A percentile compares a stretch with the other conserved stretches of the same genome.
phyloP scores from a whole-genome alignment of 1,140 invertebrate species.

The Lethocerus indicus region DNA sequence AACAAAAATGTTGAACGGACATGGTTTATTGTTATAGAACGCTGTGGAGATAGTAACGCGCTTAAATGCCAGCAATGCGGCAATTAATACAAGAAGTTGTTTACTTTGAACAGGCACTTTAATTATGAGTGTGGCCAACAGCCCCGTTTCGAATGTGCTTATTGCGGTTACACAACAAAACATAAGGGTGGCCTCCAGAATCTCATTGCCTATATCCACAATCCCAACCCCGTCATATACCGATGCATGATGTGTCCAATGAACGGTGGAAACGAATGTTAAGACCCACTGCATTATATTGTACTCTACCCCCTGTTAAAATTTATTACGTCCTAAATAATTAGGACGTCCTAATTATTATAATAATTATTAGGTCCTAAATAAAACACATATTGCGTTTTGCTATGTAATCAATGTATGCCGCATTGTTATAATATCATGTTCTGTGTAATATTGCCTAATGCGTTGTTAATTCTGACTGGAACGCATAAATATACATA shows the following conservation, averaged over 20 bases:
- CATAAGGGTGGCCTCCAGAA: conserved; percentile 19
- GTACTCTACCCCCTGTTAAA: no score
- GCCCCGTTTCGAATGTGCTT: conserved; percentile 15
- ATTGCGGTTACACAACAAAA: conserved; percentile 21
- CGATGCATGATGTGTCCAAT: not conserved
- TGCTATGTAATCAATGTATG: no score
- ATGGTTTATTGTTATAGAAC: no score
- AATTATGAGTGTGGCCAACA: conserved; percentile 33
- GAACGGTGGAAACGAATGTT: not conserved
- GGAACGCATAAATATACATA: no score
- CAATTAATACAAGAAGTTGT: conserved; percentile 18
- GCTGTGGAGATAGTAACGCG: no score
- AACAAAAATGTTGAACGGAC: no score
- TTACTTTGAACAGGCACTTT: conserved; percentile 22
- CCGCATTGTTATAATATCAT: no score
- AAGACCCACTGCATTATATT: not conserved
- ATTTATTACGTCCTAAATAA: no score
- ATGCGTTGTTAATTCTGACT: no score
- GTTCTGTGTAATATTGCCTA: not conserved
- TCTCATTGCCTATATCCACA: conserved; percentile 10
- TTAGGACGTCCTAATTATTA: no score
- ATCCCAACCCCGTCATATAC: not conserved
- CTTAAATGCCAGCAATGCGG: conserved; percentile 25
- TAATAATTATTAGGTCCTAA: not conserved
- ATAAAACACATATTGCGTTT: no score